A percentile compares a stretch with the other conserved stretches of the same genome.
These are phyloP conservation scores for Protula sp. DNA, from an alignment of 2,888 invertebrate genomes.

Conservation along the genomic window DNA sequence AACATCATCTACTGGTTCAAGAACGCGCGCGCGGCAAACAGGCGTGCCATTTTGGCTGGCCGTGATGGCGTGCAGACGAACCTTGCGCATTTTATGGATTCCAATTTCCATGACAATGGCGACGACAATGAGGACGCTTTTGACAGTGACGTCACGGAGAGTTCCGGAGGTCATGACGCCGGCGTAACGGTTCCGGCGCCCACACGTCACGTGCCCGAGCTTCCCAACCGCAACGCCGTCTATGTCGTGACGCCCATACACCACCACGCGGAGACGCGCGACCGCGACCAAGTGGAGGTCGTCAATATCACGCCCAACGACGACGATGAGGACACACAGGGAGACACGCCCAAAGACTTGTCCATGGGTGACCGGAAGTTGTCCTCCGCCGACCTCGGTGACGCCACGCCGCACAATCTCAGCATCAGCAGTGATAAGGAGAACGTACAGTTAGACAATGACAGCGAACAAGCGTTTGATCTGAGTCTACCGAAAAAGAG, in stretches of 20 bases:
- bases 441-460: background rate
- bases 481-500: background rate
- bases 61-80: background rate
- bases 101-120: background rate
- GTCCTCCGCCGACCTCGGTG: background rate
- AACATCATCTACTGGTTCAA: slow-evolving; percentile 87
- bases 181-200: background rate
- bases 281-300: slow-evolving; percentile 21
- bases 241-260: slow-evolving; percentile 36
- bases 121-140: background rate
- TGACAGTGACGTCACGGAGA: background rate
- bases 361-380: background rate
- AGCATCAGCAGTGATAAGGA: background rate
- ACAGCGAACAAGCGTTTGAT: background rate
- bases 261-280: slow-evolving; percentile 2
- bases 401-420: too few relatives aligned
- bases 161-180: background rate
- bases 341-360: background rate
- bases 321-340: slow-evolving; percentile 1
- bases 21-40: slow-evolving; percentile 92
- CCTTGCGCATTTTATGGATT: background rate
- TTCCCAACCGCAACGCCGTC: slow-evolving; percentile 49
- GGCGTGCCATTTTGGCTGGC: slow-evolving; percentile 69
- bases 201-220: slow-evolving; percentile 29
- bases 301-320: slow-evolving; percentile 18